Conservation (phyloP, 2,113 vertebrate species). For the Phyllopteryx taeniolatus region DNA sequence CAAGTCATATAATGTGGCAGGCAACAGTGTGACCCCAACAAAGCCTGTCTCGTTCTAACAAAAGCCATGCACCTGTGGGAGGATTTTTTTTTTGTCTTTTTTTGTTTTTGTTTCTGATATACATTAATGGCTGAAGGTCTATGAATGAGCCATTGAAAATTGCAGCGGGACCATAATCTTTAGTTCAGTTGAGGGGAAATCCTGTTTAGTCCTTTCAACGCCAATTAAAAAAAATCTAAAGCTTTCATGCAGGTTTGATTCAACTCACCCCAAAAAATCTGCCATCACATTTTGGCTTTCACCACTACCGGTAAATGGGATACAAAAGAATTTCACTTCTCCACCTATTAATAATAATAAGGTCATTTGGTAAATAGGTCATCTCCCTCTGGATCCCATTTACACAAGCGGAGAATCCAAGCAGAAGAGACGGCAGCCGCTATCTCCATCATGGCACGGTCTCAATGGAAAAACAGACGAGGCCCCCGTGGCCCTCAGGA, state of each 20-base stretch:
- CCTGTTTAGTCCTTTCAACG: background rate
- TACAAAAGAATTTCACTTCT: background rate
- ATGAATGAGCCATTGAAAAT: background rate
- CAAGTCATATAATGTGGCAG: background rate
- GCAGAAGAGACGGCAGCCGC: slow-evolving; percentile 1
- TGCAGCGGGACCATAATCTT: background rate
- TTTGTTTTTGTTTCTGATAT: background rate
- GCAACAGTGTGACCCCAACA: background rate
- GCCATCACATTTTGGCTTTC: background rate
- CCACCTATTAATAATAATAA: slow-evolving; percentile 5
- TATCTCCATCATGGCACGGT: background rate
- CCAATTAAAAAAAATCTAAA: background rate
- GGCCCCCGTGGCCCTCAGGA: background rate
- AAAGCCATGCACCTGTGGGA: no score
- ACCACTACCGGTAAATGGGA: background rate
- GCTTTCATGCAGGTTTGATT: background rate
- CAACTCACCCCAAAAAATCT: background rate
- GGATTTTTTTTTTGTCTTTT: no score
- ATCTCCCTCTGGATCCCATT: background rate
- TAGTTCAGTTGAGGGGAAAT: background rate
- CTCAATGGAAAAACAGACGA: background rate
- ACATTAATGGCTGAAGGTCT: background rate
- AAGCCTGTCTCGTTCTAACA: background rate
- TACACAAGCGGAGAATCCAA: background rate
- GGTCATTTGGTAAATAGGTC: background rate